Evolutionary conservation across 2,888 invertebrate species (phyloP).

Genomic region (Nowickia ferox): DNA sequence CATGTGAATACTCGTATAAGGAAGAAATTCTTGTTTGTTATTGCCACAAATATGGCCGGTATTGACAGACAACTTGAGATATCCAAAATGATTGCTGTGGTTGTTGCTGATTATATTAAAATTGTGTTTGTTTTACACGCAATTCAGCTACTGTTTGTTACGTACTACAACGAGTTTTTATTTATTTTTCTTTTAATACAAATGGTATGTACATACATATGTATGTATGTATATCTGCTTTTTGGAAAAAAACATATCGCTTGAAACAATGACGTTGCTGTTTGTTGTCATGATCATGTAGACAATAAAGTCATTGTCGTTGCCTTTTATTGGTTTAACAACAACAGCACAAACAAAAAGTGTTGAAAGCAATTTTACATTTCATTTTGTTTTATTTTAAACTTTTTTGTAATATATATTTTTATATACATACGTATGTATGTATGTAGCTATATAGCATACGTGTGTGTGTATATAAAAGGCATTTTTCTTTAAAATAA

Average conservation of each 20-base stretch:
- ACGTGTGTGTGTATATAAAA: background rate
- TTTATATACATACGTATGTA: background rate
- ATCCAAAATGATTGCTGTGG: background rate
- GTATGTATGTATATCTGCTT: background rate
- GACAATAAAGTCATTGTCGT: constrained; percentile 33
- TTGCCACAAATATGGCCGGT: constrained; percentile 22
- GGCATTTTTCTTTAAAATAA: background rate
- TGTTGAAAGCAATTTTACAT: constrained; percentile 62
- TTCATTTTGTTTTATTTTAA: constrained; percentile 28
- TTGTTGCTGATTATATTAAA: background rate
- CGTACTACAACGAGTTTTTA: constrained; percentile 6
- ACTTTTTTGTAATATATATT: constrained; percentile 13
- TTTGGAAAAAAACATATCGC: constrained; percentile 15
- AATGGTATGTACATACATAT: background rate
- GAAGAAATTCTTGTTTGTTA: constrained; percentile 45
- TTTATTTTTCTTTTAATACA: constrained; percentile 24
- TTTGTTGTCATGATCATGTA: constrained; percentile 4
- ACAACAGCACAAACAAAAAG: constrained; percentile 35
- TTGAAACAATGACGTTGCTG: constrained; percentile 45
- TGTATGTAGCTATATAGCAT: too few species aligned
- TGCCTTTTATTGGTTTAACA: constrained; percentile 35
- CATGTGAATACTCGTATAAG: constrained; percentile 1
- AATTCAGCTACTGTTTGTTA: constrained; percentile 44
- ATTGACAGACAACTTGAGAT: constrained; percentile 47
- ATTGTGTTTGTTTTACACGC: constrained; percentile 36